phyloP scores from a whole-genome alignment of 2,797 vertebrate genomes.

The Myotis pilosus region DNA sequence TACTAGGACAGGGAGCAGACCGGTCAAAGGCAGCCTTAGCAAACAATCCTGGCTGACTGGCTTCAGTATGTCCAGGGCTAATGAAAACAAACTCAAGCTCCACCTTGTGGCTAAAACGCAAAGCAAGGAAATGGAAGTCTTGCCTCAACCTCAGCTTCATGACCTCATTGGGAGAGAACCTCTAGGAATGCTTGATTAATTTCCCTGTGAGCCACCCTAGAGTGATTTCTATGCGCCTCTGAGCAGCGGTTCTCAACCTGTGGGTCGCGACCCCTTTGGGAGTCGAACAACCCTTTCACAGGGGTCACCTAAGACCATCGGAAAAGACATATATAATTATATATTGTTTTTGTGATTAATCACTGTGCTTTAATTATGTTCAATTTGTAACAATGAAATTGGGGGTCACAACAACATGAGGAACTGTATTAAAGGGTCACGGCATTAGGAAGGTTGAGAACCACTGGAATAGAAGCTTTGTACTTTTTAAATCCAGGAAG shows the following conservation, averaged over 20 bases:
- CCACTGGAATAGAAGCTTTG: background rate
- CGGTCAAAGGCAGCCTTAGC: background rate
- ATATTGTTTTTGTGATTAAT: too few species aligned
- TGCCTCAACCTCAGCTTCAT: too few species aligned
- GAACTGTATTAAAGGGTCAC: too few species aligned
- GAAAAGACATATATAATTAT: too few species aligned
- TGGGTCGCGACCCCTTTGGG: too few species aligned
- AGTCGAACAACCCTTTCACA: too few species aligned
- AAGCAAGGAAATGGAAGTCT: background rate
- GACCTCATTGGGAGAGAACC: accelerated
- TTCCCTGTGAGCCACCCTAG: background rate
- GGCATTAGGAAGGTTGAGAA: too few species aligned
- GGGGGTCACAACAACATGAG: too few species aligned
- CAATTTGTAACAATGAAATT: too few species aligned
- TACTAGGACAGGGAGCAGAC: background rate
- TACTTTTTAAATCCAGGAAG: background rate
- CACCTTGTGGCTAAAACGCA: conserved; percentile 24
- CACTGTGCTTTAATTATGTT: too few species aligned
- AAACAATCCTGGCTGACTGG: background rate
- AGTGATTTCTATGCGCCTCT: background rate
- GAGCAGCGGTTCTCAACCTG: background rate
- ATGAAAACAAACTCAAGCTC: background rate
- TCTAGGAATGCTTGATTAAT: background rate
- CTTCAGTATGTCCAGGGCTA: background rate
- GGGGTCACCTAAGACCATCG: too few species aligned